Base-by-base conservation (phyloP, 2,888 invertebrate species). In the Agrochola litura region DNA sequence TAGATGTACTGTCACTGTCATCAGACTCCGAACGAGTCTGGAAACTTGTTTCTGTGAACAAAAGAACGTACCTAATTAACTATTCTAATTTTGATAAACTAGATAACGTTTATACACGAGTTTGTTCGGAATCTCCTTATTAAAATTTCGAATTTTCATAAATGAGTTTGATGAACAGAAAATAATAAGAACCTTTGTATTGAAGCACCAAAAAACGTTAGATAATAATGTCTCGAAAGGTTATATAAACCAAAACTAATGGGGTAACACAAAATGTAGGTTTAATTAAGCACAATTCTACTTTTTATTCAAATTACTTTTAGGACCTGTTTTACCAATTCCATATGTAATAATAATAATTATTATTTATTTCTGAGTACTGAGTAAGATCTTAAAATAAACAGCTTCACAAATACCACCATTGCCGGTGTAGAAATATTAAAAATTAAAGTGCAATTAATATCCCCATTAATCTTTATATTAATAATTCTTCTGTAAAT, bases 1-100 rank as follows among this genome's bases (percentile, higher is more conserved):
- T 97, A 0, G 96, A 96, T 14, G 97, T 96, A 78, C 97, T 97
- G 88, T 97, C 97, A 73, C 97, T 97, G 89, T 97, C 97, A 79
- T 97, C 97, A 0, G 97, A 97, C 84, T 97, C 97, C 0, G 97
- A 97, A 4, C 96, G 93, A 43, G 91, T 95, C 84, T 97, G 97
- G 85, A 97, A 97, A 83, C 97, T 97, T 12, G 97, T 97, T 89
- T 97, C 97, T 97, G 94, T 83, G 72, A 87, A 90, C 84, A 92
- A 91, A 79, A 84, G 25, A 68, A 71, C 1, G 61, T 72, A 41
- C 41, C 41, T 41, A 14, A 43, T 56, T 41, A 56, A 60, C n/a
- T 16, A 30, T 19, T 25, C 0, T 54, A 30, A 30, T 30, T n/a
- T 61, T 61, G 1, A 41, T 68, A 19, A 37, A n/a, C 9, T 10